Percentiles rank a stretch among this genome's conserved stretches.
These are phyloP conservation scores for Dicycla oo DNA, from an alignment of 2,888 invertebrate species.

Conservation along the genomic window DNA sequence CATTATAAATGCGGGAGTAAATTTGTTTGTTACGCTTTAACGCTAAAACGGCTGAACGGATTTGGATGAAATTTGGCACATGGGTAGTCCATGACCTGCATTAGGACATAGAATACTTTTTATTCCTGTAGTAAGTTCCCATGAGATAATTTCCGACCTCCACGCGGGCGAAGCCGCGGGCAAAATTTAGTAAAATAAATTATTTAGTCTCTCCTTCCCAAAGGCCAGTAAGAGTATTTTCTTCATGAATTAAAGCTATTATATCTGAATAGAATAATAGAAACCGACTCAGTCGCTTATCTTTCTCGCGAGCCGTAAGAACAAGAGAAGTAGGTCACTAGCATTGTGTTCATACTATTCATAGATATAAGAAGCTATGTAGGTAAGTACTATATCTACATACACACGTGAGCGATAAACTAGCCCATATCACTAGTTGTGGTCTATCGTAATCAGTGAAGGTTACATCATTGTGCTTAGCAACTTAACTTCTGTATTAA, in stretches of 20 bases:
- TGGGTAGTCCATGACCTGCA: too few species aligned
- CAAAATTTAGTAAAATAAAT: neutral
- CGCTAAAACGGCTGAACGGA: too few species aligned
- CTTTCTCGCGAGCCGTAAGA: slow-evolving; percentile 10
- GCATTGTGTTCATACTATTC: too few species aligned
- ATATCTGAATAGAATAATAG: slow-evolving; percentile 40
- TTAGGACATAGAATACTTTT: too few species aligned
- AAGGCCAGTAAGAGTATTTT: slow-evolving; percentile 2
- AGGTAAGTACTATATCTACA: slow-evolving; percentile 13
- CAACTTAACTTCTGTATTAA: neutral
- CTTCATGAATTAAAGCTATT: neutral
- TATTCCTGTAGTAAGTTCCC: too few species aligned
- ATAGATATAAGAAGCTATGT: too few species aligned
- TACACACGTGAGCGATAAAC: slow-evolving; percentile 41
- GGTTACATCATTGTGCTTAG: slow-evolving; percentile 35
- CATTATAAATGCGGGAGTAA: too few species aligned
- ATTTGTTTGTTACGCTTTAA: too few species aligned
- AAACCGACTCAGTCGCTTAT: slow-evolving; percentile 43
- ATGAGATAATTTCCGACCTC: too few species aligned
- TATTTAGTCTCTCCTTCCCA: neutral
- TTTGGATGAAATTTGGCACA: too few species aligned
- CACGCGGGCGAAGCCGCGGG: too few species aligned
- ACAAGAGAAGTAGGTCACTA: slow-evolving; percentile 47
- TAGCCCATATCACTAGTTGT: slow-evolving; percentile 28
- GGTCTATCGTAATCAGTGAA: slow-evolving; percentile 45